Base-by-base conservation (phyloP, 2,888 invertebrate genomes). In the Anagyrus pseudococci region DNA sequence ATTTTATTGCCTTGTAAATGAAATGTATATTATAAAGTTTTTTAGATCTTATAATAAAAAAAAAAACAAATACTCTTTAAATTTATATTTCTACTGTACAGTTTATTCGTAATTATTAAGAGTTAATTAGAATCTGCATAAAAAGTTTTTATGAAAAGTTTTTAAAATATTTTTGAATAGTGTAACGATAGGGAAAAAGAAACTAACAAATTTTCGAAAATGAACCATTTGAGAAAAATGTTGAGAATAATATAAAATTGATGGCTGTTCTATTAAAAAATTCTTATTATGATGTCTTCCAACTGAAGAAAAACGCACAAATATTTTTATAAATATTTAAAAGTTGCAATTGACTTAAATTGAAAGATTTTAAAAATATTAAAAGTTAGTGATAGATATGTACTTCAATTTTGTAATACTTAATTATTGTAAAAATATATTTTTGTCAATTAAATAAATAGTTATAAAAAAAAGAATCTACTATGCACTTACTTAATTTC, bases 391-490 rank as follows among this genome's bases (percentile, higher is more conserved):
- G 26, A 43, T 56, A 56, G 40, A 58, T n/a, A 53, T 60, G 25
- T 64, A 59, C 46, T 50, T 53, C 29, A 25, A 64, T 54, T 64
- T 64, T 64, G 41, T 60, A 56, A 64, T 53, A 49, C 48, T 49
- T 57, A 37, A 48, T 49, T 53, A 23, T 47, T 59, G 59, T 64
- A 59, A 64, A 59, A 50, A 57, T 47, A 64, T 64, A 60, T 64
- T 58, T 58, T 64, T 64, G 59, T 56, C 50, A 59, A 64, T 33
- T 43, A 64, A 64, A 64, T 59, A 64, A 64, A 59, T 40, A 25
- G 22, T 62, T 58, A 19, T 48, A n/a, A 52, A 1, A 57, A 26
- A 41, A 1, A 33, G 10, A 40, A 15, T 37, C 25, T 17, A 4
- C 23, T 2, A 44, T 46, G 46, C 25, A 46, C 25, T 46, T 46